A percentile compares a stretch with the other conserved stretches of the same genome.
These are phyloP conservation scores for Eremobia ochroleuca DNA, from an alignment of 2,888 invertebrate species.

Conservation along the genomic window DNA sequence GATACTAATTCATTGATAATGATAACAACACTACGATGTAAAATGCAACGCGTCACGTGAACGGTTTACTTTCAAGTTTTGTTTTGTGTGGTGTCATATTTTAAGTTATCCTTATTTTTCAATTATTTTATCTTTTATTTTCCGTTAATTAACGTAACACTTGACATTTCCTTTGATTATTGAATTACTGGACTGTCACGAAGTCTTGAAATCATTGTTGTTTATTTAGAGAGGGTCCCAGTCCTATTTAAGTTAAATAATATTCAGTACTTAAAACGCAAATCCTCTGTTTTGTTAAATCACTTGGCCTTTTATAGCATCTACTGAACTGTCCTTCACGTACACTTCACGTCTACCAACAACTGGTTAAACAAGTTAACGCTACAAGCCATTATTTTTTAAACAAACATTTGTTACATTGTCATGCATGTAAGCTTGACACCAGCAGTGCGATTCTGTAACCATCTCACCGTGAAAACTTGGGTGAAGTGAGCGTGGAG, in stretches of 20 bases:
- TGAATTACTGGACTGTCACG: conserved; percentile 33
- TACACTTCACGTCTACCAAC: conserved; percentile 71
- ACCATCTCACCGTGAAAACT: too few relatives aligned
- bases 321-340: conserved; percentile 68
- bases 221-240: conserved; percentile 36
- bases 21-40: conserved; percentile 74
- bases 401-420: conserved; percentile 73
- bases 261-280: conserved; percentile 6
- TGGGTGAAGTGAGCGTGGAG: too few relatives aligned
- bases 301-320: conserved; percentile 25
- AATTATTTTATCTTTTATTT: conserved; percentile 36
- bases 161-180: conserved; percentile 49
- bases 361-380: conserved; percentile 81
- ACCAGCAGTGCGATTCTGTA: too few relatives aligned
- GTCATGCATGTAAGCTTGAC: conserved; percentile 12
- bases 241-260: conserved; percentile 5
- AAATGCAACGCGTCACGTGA: conserved; percentile 82
- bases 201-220: conserved; percentile 19
- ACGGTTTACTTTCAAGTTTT: conserved; percentile 86
- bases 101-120: conserved; percentile 75
- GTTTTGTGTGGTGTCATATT: conserved; percentile 87
- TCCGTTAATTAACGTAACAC: conserved; percentile 38
- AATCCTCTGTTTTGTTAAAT: conserved; percentile 39
- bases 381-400: conserved; percentile 71
- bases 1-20: conserved; percentile 72